phyloP scores from a whole-genome alignment of 2,113 vertebrate species.

The Gambusia affinis region DNA sequence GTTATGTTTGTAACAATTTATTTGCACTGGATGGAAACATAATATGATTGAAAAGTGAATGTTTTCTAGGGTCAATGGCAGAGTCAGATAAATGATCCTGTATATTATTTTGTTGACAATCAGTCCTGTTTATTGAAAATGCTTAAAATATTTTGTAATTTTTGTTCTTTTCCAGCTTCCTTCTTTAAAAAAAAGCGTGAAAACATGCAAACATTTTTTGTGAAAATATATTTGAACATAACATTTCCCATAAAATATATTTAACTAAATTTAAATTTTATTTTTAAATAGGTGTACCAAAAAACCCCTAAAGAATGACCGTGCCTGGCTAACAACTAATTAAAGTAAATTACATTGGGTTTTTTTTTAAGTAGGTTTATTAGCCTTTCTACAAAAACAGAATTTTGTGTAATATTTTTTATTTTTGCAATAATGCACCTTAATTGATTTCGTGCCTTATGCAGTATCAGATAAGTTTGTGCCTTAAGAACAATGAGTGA shows the following conservation, averaged over 20 bases:
- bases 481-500: neutral
- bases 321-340: neutral
- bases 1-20: too few species aligned
- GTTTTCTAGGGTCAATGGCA: neutral
- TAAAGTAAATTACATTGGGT: neutral
- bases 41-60: neutral
- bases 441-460: neutral
- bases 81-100: neutral
- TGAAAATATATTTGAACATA: neutral
- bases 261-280: neutral
- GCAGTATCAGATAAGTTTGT: neutral
- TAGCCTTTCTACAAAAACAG: too few species aligned
- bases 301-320: too few species aligned
- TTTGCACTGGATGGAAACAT: neutral
- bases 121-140: neutral
- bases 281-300: neutral
- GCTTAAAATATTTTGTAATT: neutral
- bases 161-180: neutral
- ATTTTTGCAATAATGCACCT: neutral
- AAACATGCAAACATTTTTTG: neutral
- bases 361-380: too few species aligned
- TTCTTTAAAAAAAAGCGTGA: neutral
- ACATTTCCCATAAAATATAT: neutral
- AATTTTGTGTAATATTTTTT: neutral
- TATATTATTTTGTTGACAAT: neutral